These are phyloP conservation scores for Psophia crepitans DNA, from an alignment of 2,113 vertebrate genomes.

Conservation along the genomic window DNA sequence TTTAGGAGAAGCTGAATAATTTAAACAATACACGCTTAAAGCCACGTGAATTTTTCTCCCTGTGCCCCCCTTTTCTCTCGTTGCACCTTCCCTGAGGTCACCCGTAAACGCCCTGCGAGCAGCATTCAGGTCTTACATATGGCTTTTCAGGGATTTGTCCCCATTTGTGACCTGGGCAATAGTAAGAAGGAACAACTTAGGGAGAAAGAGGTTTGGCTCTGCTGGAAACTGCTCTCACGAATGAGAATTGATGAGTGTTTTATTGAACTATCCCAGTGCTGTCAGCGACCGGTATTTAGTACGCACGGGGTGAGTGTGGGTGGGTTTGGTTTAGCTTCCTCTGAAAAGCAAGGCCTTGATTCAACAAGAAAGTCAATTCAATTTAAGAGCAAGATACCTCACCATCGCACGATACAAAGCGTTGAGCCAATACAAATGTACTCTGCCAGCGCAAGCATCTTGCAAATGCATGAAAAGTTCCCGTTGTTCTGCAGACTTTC, in stretches of 20 bases:
- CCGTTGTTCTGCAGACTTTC: not conserved
- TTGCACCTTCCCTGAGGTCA: not conserved
- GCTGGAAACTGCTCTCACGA: not conserved
- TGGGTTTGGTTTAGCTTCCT: not conserved
- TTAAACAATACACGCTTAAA: not conserved
- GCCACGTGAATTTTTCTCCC: not conserved
- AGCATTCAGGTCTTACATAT: not conserved
- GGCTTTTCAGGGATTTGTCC: not conserved
- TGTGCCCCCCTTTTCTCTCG: not conserved
- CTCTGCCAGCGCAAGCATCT: not conserved
- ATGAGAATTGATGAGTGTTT: not conserved
- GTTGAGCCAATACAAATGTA: not conserved
- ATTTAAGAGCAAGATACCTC: not conserved
- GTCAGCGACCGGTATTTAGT: not conserved
- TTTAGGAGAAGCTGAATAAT: conserved; percentile 40
- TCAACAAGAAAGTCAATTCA: not conserved
- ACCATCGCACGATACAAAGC: not conserved
- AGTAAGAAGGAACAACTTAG: not conserved
- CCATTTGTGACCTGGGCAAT: not conserved
- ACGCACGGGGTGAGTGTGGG: not conserved
- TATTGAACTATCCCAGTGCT: not conserved
- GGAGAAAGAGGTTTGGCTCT: not conserved
- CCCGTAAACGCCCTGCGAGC: not conserved
- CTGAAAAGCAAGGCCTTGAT: not conserved
- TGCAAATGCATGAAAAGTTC: not conserved